Evolutionary conservation across 2,797 vertebrate genomes (phyloP).

Genomic region (Perodicticus potto): DNA sequence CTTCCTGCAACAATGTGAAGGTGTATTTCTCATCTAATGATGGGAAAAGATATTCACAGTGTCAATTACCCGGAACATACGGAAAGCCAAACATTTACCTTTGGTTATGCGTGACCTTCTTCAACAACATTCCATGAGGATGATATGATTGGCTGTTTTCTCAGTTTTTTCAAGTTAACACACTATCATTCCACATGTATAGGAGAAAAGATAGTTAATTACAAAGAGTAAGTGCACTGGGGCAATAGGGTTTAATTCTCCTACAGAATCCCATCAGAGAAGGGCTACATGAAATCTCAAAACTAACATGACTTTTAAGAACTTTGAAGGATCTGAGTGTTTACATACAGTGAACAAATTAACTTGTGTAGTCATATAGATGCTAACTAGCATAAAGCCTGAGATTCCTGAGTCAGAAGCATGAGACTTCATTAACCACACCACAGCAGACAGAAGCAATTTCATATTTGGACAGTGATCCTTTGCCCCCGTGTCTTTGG

Average conservation of each 20-base stretch:
- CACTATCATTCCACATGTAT: background rate
- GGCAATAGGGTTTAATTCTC: background rate
- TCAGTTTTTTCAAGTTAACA: background rate
- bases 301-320: slow-evolving; percentile 8
- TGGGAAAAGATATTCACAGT: background rate
- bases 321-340: background rate
- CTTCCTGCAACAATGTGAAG: no score
- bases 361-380: background rate
- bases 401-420: background rate
- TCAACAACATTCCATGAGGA: background rate
- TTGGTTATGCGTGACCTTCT: background rate
- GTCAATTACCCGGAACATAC: background rate
- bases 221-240: background rate
- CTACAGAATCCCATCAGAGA: background rate
- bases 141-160: background rate
- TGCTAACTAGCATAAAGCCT: background rate
- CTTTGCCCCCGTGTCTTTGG: background rate
- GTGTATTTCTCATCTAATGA: background rate
- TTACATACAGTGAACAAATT: background rate
- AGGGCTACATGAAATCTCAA: background rate
- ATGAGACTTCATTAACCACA: background rate
- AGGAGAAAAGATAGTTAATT: background rate
- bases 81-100: background rate
- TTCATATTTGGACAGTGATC: background rate
- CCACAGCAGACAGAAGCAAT: background rate